Percentiles rank a stretch among this genome's conserved stretches.
These are phyloP conservation scores for Watsonalla binaria DNA, from an alignment of 2,888 invertebrate genomes.

Conservation along the genomic window DNA sequence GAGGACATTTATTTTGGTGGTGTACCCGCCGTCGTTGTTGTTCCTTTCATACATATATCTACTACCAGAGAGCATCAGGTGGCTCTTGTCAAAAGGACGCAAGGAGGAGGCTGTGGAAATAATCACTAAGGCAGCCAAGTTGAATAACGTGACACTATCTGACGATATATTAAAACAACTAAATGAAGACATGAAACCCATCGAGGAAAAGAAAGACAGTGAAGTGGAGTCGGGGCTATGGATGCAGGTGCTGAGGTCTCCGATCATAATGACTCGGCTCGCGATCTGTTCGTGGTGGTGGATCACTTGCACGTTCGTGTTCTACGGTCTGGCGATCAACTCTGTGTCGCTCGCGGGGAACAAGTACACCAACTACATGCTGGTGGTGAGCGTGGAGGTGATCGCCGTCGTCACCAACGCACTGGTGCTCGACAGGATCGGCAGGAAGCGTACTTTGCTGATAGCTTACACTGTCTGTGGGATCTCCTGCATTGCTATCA, in stretches of 20 bases:
- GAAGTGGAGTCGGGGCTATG: constrained; percentile 44
- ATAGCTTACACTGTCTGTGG: constrained; percentile 79
- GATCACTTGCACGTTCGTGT: constrained; percentile 88
- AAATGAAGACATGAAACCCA: constrained; percentile 51
- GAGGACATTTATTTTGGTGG: constrained; percentile 82
- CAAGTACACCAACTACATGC: constrained; percentile 87
- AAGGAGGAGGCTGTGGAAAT: constrained; percentile 82
- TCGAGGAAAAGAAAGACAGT: constrained; percentile 37
- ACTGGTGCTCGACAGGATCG: constrained; percentile 80
- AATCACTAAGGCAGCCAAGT: constrained; percentile 80
- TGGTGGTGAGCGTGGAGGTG: constrained; percentile 83
- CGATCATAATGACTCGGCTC: constrained; percentile 60
- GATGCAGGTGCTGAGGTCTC: constrained; percentile 59
- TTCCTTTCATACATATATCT: constrained; percentile 83
- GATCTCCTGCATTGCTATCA: constrained; percentile 68
- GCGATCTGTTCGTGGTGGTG: constrained; percentile 81
- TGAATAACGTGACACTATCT: constrained; percentile 76
- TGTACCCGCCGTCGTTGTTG: constrained; percentile 84
- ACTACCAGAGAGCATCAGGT: constrained; percentile 87
- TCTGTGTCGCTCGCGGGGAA: constrained; percentile 86
- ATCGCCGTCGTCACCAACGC: constrained; percentile 83
- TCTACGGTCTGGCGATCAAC: constrained; percentile 88
- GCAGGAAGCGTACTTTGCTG: constrained; percentile 80
- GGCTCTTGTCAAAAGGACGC: constrained; percentile 85
- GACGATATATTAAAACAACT: constrained; percentile 64